A percentile compares a stretch with the other conserved stretches of the same genome.
These are phyloP conservation scores for Pachliopta kotzebuea DNA, from an alignment of 2,888 invertebrate genomes.

Conservation along the genomic window DNA sequence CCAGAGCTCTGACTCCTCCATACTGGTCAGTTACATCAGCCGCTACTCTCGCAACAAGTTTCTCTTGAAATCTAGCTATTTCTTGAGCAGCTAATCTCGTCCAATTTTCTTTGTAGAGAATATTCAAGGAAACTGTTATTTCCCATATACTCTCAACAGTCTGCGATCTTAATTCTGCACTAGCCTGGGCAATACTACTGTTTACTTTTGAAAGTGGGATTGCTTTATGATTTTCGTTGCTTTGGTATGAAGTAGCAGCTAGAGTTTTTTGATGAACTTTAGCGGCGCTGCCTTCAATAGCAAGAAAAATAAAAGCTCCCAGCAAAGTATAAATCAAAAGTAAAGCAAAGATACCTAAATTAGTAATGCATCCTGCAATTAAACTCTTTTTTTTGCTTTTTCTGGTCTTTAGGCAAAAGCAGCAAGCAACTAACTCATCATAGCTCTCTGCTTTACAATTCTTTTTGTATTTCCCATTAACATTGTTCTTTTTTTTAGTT, in stretches of 20 bases:
- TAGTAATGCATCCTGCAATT: constrained; percentile 86
- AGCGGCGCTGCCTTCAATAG: constrained; percentile 86
- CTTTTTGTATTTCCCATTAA: constrained; percentile 73
- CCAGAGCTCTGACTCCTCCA: constrained; percentile 66
- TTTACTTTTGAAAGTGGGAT: constrained; percentile 59
- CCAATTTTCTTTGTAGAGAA: constrained; percentile 94
- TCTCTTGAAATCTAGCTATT: constrained; percentile 88
- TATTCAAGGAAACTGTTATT: constrained; percentile 91
- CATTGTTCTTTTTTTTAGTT: constrained; percentile 64
- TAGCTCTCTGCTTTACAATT: constrained; percentile 65
- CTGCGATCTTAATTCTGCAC: constrained; percentile 69
- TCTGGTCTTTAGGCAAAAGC: constrained; percentile 73
- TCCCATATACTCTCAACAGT: constrained; percentile 96
- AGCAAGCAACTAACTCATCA: constrained; percentile 69
- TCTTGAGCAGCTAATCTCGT: constrained; percentile 88
- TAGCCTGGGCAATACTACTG: constrained; percentile 65
- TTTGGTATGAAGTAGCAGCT: constrained; percentile 72
- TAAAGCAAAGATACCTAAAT: constrained; percentile 89
- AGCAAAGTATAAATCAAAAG: constrained; percentile 88
- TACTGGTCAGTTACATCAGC: constrained; percentile 85
- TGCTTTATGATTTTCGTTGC: constrained; percentile 59
- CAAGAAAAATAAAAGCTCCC: constrained; percentile 90
- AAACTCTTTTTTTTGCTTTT: constrained; percentile 73
- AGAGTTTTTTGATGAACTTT: constrained; percentile 76
- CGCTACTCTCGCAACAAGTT: constrained; percentile 87